Evolutionary conservation across 2,113 vertebrate species (phyloP).

Genomic region (Crocuta crocuta): DNA sequence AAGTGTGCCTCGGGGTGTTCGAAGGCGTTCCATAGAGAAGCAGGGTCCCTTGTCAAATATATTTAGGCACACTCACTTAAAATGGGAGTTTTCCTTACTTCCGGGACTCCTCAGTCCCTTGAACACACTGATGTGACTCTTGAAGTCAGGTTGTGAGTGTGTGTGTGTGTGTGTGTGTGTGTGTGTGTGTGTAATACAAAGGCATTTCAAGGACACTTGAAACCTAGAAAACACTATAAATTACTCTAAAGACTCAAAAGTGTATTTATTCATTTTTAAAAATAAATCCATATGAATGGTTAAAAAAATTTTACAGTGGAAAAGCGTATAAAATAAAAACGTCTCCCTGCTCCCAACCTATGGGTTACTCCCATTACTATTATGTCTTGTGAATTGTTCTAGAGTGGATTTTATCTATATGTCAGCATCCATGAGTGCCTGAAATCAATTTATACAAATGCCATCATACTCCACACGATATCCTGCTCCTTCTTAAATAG

Average conservation of each 20-base stretch:
- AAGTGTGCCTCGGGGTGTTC: neutral
- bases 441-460: neutral
- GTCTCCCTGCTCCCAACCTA: neutral
- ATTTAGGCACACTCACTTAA: neutral
- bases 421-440: neutral
- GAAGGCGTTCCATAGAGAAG: neutral
- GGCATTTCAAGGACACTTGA: neutral
- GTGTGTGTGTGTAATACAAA: neutral
- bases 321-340: neutral
- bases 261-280: neutral
- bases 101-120: neutral
- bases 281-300: neutral
- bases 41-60: neutral
- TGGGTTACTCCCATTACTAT: neutral
- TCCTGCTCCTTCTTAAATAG: neutral
- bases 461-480: neutral
- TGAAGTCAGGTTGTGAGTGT: neutral
- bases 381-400: neutral
- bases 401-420: neutral
- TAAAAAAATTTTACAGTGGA: neutral
- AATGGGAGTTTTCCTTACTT: neutral
- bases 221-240: neutral
- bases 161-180: neutral
- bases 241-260: neutral
- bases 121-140: neutral